Conservation (phyloP, 2,888 invertebrate genomes). For the Flexamia atlantica region DNA sequence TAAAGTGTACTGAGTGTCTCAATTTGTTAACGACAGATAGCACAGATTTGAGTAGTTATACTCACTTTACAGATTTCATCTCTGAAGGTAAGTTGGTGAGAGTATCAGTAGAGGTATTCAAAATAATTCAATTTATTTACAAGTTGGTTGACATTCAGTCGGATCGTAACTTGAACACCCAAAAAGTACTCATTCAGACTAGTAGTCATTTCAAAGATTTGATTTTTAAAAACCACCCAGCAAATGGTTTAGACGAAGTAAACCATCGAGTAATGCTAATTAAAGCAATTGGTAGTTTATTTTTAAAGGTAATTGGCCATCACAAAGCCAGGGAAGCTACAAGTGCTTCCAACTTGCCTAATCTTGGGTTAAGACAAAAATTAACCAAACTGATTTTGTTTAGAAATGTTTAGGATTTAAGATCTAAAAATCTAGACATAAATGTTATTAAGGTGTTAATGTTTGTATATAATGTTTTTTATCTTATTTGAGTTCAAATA, state of each 20-base stretch:
- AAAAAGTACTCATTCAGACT: not conserved
- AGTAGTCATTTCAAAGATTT: not conserved
- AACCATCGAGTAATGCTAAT: not conserved
- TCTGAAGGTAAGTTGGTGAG: not conserved
- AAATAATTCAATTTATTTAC: not conserved
- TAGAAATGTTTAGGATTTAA: not conserved
- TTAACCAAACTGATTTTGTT: not conserved
- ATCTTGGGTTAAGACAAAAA: not conserved
- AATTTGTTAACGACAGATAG: not conserved
- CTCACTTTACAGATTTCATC: slow-evolving; percentile 1
- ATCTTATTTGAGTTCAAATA: too few relatives aligned
- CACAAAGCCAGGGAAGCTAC: not conserved
- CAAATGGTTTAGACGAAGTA: not conserved
- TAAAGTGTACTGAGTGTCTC: not conserved
- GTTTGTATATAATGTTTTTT: too few relatives aligned
- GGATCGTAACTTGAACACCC: not conserved
- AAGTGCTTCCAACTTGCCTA: not conserved
- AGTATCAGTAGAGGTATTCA: not conserved
- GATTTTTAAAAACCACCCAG: not conserved
- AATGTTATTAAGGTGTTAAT: too few relatives aligned
- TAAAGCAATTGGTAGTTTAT: not conserved
- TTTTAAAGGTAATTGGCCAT: not conserved
- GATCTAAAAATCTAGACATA: too few relatives aligned
- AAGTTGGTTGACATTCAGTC: not conserved
- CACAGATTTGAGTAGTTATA: not conserved